Evolutionary conservation across 2,113 vertebrate genomes (phyloP).

Genomic region (Archocentrus centrarchus): DNA sequence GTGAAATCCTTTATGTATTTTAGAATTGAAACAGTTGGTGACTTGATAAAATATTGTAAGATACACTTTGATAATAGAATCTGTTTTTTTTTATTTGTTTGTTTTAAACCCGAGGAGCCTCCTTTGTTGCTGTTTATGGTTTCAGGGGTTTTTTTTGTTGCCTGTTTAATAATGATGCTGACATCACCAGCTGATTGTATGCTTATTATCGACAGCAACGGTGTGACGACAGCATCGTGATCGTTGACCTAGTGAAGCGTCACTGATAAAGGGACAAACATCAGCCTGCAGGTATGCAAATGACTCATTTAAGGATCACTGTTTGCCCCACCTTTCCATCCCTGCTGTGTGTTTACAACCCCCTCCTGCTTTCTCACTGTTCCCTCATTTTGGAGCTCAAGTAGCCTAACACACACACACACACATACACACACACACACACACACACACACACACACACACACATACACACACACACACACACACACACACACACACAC

Average conservation of each 20-base stretch:
- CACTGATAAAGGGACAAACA: background rate
- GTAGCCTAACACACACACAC: background rate
- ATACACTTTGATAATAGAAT: too few relatives aligned
- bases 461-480: background rate
- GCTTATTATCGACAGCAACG: background rate
- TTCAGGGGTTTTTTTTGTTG: background rate
- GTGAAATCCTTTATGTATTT: too few relatives aligned
- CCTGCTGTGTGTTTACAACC: constrained; percentile 49
- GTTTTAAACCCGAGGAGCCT: too few relatives aligned
- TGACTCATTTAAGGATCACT: background rate
- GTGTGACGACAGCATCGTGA: background rate
- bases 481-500: background rate
- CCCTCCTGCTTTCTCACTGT: constrained; percentile 32
- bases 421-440: background rate
- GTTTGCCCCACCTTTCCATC: background rate
- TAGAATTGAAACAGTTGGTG: too few relatives aligned
- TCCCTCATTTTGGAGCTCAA: constrained; percentile 28
- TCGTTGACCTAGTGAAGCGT: background rate
- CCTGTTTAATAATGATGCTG: background rate
- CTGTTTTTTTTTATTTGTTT: too few relatives aligned
- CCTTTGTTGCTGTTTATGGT: too few relatives aligned
- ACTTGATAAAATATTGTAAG: too few relatives aligned
- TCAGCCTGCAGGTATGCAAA: background rate
- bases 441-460: background rate
- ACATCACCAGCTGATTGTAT: background rate